These are phyloP conservation scores for Drosophila dives DNA, from an alignment of 2,888 invertebrate genomes.

Conservation along the genomic window DNA sequence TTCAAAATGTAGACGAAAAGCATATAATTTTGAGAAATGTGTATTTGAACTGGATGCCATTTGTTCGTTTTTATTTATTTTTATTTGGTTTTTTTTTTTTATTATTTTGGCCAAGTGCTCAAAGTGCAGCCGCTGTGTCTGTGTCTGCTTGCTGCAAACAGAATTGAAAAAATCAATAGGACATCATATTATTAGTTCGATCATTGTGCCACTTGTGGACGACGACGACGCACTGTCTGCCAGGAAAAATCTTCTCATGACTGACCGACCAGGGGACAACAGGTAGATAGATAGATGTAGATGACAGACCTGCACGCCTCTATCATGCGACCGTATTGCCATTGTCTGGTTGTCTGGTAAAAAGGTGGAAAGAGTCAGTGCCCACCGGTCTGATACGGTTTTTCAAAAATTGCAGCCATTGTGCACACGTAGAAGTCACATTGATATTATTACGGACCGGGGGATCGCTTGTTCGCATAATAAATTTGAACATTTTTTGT, in stretches of 20 bases:
- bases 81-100: not conserved
- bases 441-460: slow-evolving; percentile 63
- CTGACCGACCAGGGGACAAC: slow-evolving; percentile 43
- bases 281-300: slow-evolving; percentile 60
- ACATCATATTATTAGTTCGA: slow-evolving; percentile 60
- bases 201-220: slow-evolving; percentile 65
- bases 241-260: slow-evolving; percentile 76
- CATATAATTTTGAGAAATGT: slow-evolving; percentile 58
- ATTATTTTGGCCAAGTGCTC: slow-evolving; percentile 41
- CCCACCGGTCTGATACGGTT: slow-evolving; percentile 60
- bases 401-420: slow-evolving; percentile 66
- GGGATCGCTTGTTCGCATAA: slow-evolving; percentile 49
- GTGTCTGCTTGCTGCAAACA: slow-evolving; percentile 29
- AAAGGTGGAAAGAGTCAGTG: slow-evolving; percentile 51
- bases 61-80: slow-evolving; percentile 2
- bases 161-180: slow-evolving; percentile 53
- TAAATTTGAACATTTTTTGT: slow-evolving; percentile 58
- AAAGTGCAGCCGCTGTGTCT: slow-evolving; percentile 54
- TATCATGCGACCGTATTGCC: slow-evolving; percentile 81
- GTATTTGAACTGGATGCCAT: slow-evolving; percentile 50
- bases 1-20: slow-evolving; percentile 49
- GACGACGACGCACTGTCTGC: slow-evolving; percentile 74
- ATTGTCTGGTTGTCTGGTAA: slow-evolving; percentile 66
- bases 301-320: slow-evolving; percentile 84
- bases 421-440: slow-evolving; percentile 64